Percentiles rank a stretch among this genome's conserved stretches.
These are phyloP conservation scores for Chiloscyllium plagiosum DNA, from an alignment of 2,113 vertebrate species.

Conservation along the genomic window DNA sequence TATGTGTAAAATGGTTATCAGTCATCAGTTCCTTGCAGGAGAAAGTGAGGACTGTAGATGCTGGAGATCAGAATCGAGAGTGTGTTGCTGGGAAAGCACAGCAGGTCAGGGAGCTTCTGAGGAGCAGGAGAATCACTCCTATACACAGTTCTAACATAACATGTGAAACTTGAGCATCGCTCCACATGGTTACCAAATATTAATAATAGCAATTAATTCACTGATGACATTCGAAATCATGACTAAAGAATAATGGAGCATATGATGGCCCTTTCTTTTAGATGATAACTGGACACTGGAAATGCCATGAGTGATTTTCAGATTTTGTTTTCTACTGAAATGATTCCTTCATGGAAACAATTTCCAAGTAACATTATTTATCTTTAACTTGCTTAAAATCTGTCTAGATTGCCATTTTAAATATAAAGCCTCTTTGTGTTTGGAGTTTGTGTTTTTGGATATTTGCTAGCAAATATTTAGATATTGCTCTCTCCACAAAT, in stretches of 20 bases:
- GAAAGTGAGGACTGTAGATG: too few relatives aligned
- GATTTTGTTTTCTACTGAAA: neutral
- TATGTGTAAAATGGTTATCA: neutral
- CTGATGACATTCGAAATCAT: neutral
- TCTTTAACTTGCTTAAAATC: neutral
- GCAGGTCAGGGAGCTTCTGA: too few relatives aligned
- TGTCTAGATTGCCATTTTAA: neutral
- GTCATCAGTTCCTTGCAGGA: neutral
- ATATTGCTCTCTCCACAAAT: neutral
- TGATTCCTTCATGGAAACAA: neutral
- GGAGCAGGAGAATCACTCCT: neutral
- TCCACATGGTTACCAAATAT: neutral
- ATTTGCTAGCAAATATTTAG: neutral
- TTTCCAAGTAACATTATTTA: neutral
- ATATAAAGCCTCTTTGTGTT: neutral
- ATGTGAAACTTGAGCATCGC: neutral
- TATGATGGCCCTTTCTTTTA: neutral
- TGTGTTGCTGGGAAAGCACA: too few relatives aligned
- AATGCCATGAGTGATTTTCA: neutral
- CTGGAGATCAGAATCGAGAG: too few relatives aligned
- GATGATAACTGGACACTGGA: neutral
- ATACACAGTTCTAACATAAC: neutral
- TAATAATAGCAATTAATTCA: neutral
- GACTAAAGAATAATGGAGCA: neutral
- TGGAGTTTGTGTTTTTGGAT: neutral